A percentile compares a stretch with the other conserved stretches of the same genome.
These are phyloP conservation scores for Brassicogethes aeneus DNA, from an alignment of 2,888 invertebrate species.

Conservation along the genomic window DNA sequence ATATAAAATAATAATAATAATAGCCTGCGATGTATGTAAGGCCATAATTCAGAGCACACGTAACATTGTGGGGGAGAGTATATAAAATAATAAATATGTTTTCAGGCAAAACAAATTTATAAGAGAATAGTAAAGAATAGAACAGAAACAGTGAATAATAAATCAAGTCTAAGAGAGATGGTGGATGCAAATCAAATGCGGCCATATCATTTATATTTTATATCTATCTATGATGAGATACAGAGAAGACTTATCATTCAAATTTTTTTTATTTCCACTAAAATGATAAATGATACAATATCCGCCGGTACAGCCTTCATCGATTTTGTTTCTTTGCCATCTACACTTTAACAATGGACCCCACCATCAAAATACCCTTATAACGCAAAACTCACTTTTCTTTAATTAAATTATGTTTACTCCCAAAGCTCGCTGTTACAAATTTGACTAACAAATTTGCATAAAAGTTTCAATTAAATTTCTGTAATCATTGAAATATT, in stretches of 20 bases:
- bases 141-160: conserved; percentile 29
- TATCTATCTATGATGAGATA: conserved; percentile 35
- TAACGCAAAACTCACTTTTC: no score
- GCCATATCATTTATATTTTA: conserved; percentile 34
- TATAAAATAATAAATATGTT: no score
- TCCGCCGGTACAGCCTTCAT: neutral
- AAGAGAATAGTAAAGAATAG: conserved; percentile 17
- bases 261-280: conserved; percentile 18
- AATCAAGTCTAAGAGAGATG: conserved; percentile 28
- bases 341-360: no score
- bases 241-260: conserved; percentile 29
- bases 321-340: neutral
- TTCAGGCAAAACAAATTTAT: conserved; percentile 5
- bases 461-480: no score
- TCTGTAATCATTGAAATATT: neutral
- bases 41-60: no score
- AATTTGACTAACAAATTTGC: no score
- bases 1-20: no score
- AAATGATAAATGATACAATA: conserved; percentile 9
- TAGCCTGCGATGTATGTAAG: no score
- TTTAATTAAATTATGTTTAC: no score
- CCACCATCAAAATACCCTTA: no score
- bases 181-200: conserved; percentile 29
- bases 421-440: no score
- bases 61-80: no score